These are phyloP conservation scores for Campoletis raptor DNA, from an alignment of 2,888 invertebrate genomes.

Conservation along the genomic window DNA sequence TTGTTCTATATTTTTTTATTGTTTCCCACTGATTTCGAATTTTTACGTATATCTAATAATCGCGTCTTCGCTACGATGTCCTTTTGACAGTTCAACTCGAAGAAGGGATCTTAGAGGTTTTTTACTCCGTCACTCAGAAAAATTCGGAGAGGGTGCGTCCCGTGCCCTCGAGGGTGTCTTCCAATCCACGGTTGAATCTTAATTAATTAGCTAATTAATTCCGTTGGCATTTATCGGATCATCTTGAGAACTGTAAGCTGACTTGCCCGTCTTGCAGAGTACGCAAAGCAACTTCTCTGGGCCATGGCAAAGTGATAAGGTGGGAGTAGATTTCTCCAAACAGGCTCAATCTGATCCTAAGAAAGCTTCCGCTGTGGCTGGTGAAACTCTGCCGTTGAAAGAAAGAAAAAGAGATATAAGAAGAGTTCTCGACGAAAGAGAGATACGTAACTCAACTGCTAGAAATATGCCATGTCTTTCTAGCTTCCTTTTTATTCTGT, in stretches of 20 bases:
- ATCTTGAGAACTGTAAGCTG: conserved; percentile 66
- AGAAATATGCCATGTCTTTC: conserved; percentile 73
- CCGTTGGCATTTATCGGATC: conserved; percentile 79
- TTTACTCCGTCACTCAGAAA: background rate
- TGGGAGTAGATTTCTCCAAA: conserved; percentile 24
- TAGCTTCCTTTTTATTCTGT: background rate
- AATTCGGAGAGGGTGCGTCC: conserved; percentile 34
- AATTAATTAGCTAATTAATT: conserved; percentile 82
- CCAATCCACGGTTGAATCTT: conserved; percentile 73
- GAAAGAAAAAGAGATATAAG: background rate
- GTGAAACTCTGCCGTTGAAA: conserved; percentile 75
- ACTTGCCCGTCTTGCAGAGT: conserved; percentile 17
- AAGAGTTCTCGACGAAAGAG: background rate
- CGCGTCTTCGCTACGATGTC: background rate
- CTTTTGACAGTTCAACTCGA: background rate
- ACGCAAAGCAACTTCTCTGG: conserved; percentile 7
- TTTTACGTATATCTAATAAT: background rate
- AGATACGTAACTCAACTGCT: conserved; percentile 56
- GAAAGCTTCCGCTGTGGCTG: conserved; percentile 51
- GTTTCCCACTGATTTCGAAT: too few species aligned
- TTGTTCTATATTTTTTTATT: too few species aligned
- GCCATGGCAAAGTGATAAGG: conserved; percentile 52
- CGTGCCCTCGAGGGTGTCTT: conserved; percentile 13
- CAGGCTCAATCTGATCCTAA: conserved; percentile 39
- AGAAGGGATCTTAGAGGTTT: background rate